These are phyloP conservation scores for Steatocranus sp. DNA, from an alignment of 2,797 vertebrate species.

Conservation along the genomic window DNA sequence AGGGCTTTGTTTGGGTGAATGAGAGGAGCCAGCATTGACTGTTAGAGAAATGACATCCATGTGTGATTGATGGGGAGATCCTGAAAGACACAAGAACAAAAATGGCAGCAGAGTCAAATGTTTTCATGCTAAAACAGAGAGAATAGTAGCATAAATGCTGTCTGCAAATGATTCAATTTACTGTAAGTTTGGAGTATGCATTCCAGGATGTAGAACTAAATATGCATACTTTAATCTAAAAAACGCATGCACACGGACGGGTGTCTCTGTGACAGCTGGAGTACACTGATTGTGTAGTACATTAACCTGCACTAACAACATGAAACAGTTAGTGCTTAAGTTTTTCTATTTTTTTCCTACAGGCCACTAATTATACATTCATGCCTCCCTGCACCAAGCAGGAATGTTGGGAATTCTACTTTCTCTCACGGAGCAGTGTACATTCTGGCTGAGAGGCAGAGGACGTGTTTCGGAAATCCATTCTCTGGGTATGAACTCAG, in stretches of 20 bases:
- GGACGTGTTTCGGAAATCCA: slow-evolving; percentile 14
- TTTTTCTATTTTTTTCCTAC: slow-evolving; percentile 65
- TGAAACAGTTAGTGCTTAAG: slow-evolving; percentile 59
- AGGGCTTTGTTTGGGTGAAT: not conserved
- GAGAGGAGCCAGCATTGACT: not conserved
- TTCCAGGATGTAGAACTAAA: not conserved
- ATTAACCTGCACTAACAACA: slow-evolving; percentile 18
- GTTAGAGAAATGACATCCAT: not conserved
- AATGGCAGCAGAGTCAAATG: not conserved
- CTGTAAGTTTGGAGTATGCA: not conserved
- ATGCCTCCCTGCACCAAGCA: slow-evolving; percentile 33
- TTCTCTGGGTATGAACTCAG: slow-evolving; percentile 27
- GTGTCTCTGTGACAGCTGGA: not conserved
- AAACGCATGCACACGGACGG: not conserved
- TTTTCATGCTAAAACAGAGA: not conserved
- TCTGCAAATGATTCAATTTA: slow-evolving; percentile 5
- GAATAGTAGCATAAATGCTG: not conserved
- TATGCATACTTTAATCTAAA: not conserved
- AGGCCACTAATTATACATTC: slow-evolving; percentile 63
- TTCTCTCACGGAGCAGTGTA: slow-evolving; percentile 23
- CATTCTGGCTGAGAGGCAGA: slow-evolving; percentile 2
- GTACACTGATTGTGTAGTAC: not conserved
- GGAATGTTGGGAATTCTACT: slow-evolving; percentile 53
- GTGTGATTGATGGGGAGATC: not conserved
- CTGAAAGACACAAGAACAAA: slow-evolving; percentile 7